Base-by-base conservation (phyloP, 2,888 invertebrate species). In the Scaptomyza tumidula region DNA sequence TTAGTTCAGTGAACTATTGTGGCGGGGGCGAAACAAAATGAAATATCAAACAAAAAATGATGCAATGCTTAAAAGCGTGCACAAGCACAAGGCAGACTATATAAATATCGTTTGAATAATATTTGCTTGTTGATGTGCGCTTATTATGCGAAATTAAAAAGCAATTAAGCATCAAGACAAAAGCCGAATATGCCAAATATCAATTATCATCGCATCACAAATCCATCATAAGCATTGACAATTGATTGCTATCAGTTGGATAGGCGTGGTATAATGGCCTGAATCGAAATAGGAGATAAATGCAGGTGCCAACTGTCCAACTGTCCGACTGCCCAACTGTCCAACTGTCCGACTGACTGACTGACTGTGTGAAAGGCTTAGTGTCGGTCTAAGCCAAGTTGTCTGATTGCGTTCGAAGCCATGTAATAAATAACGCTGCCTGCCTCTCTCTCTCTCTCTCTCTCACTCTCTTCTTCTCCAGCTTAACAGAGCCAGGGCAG, bases 1-100 rank as follows among this genome's bases (percentile, higher is more conserved):
- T 65, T 75, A 54, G 82, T 86, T 83, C 83, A 87, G 49, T 77
- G 83, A 83, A 79, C 83, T 79, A 61, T 79, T 61, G 59, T 45
- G 57, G 64, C 62, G 60, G 55, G 54, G 14, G 55, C 31, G 59
- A 58, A 3, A 37, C 2, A 37, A 29, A 37, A 16, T 19, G 27
- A 29, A 29, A 29, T 6, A 5, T 24, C 24, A 24, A 24, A 24
- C 3, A 33, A 33, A 33, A 2, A 49, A 54, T 86, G 78, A 72
- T 67, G 78, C 73, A 78, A 87, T 41, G 39, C 33, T 6, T 27
- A 11, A 29, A 24, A 41, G 45, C 33, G 10, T 1, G 31, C 39
- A 56, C 33, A 50, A 54, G 54, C 70, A 75, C 70, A 75, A 70
- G 60, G 56, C 24, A 19, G 53, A 57, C 44, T 35, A 13, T n/a